Conservation (phyloP, 2,113 vertebrate species). For the Sakesphorus luctuosus region DNA sequence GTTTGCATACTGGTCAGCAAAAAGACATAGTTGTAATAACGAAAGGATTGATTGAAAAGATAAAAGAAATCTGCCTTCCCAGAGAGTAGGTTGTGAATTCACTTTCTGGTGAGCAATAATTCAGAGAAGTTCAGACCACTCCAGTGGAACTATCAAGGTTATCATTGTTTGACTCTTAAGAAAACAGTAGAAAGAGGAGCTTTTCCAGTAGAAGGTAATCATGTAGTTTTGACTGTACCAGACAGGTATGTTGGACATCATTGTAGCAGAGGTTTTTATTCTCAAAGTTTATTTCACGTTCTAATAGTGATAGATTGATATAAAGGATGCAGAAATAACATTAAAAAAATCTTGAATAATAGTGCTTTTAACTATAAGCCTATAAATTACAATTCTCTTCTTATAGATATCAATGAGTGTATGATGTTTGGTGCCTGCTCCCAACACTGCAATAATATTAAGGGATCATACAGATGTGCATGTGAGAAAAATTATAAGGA, state of each 20-base stretch:
- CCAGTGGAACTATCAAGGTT: background rate
- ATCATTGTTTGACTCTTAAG: background rate
- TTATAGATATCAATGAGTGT: constrained; percentile 92
- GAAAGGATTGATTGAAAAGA: background rate
- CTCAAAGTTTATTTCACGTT: background rate
- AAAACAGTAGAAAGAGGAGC: background rate
- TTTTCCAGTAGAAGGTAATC: background rate
- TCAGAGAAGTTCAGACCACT: background rate
- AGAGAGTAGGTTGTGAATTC: background rate
- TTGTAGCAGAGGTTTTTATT: background rate
- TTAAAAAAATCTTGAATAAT: background rate
- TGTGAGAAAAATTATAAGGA: constrained; percentile 94
- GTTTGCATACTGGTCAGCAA: background rate
- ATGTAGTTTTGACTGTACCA: background rate
- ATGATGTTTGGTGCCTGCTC: constrained; percentile 91
- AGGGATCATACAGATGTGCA: constrained; percentile 94
- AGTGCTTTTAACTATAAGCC: fast-evolving
- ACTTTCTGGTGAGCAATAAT: background rate
- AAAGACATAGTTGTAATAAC: background rate
- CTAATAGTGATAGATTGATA: background rate
- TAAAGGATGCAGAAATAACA: background rate
- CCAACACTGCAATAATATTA: constrained; percentile 90
- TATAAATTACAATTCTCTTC: background rate
- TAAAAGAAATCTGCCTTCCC: background rate
- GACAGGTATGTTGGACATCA: background rate